These are phyloP conservation scores for Neofelis nebulosa DNA, from an alignment of 2,113 vertebrate genomes.

Conservation along the genomic window DNA sequence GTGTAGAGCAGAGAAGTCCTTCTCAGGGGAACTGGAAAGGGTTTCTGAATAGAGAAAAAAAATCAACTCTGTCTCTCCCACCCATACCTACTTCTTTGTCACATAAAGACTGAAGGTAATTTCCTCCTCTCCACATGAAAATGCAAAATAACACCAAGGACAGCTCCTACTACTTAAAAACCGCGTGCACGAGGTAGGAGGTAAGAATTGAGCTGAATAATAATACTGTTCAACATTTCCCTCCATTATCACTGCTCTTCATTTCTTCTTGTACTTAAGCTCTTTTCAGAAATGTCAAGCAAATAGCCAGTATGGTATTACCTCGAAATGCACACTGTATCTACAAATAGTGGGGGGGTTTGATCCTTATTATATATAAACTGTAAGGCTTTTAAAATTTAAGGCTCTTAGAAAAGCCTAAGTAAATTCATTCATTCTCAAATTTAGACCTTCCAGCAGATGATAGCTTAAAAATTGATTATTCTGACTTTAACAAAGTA, in stretches of 20 bases:
- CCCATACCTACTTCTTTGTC: slow-evolving; percentile 1
- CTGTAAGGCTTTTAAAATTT: slow-evolving; percentile 60
- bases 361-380: slow-evolving; percentile 59
- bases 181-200: not conserved
- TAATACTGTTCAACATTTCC: not conserved
- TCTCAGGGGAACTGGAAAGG: not conserved
- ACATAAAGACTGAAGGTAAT: not conserved
- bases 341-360: not conserved
- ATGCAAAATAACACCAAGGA: not conserved
- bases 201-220: not conserved
- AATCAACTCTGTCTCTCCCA: not conserved
- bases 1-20: not conserved
- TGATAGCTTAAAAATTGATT: slow-evolving; percentile 55
- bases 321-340: slow-evolving; percentile 13
- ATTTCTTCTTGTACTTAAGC: slow-evolving; percentile 34
- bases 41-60: not conserved
- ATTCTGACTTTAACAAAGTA: slow-evolving; percentile 36
- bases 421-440: slow-evolving; percentile 60
- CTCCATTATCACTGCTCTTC: not conserved
- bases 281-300: slow-evolving; percentile 57
- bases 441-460: slow-evolving; percentile 49
- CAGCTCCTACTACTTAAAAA: not conserved
- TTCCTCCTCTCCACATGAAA: not conserved
- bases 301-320: slow-evolving; percentile 43
- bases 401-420: slow-evolving; percentile 39